Base-by-base conservation (phyloP, 2,797 vertebrate genomes). In the Sphenodon punctatus region DNA sequence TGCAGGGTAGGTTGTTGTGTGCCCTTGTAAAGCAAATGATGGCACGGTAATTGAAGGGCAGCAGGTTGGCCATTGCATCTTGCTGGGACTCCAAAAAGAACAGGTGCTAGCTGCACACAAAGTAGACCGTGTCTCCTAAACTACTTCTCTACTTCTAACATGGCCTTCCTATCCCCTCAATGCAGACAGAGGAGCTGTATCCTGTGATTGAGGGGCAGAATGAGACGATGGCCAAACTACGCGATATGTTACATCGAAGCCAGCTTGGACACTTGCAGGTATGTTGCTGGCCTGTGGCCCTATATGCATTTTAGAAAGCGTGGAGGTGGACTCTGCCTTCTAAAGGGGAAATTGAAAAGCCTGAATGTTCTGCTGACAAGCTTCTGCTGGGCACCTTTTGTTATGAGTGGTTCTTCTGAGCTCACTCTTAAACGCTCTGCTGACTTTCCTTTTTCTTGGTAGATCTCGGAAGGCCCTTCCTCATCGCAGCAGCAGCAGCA, bases 191-290 rank as follows among this genome's bases (percentile, higher is more conserved):
- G 81, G 98, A 99, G 84, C 93, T 99, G 53, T 96, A 95, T 81
- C 93, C 55, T 42, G 95, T 97, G 68, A 96, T 97, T 0, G 96
- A 97, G 63, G 96, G 97, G 58, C 98, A 98, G 92, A 98, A 97
- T 10, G 95, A 96, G 87, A 97, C 96, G 49, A 88, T 98, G 91
- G 90, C 93, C 81, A 97, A 97, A 79, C 95, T 98, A 51, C 97
- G 93, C 88, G 97, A 97, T 27, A 94, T 96, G 86, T 87, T 97
- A 53, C 94, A 94, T 77, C 96, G 93, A 84, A 97, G 90, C 91
- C 97, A 97, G 69, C 91, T 97, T n/a, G 90, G 96, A 75, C 96
- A 98, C 8, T 84, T 97, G 75, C 97, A 97, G 90, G 97, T 98
- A 92, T 0, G 70, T 78, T 59, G n/a, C n/a, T n/a, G n/a, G n/a